These are phyloP conservation scores for Myotis findleyi DNA, from an alignment of 2,797 vertebrate species.

Conservation along the genomic window DNA sequence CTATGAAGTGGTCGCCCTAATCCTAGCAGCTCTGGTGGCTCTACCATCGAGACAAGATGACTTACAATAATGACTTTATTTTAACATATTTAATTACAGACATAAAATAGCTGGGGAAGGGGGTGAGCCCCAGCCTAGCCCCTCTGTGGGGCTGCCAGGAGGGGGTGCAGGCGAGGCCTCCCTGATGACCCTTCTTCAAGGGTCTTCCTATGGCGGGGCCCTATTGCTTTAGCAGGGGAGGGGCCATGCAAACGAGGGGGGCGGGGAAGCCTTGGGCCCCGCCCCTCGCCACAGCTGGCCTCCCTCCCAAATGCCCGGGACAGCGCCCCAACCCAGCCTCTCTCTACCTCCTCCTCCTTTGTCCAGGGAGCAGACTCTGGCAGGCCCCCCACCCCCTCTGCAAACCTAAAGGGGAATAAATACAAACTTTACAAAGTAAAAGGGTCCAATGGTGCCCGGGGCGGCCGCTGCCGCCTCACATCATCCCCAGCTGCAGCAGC, in stretches of 20 bases:
- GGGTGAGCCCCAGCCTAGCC: slow-evolving; percentile 70
- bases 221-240: slow-evolving; percentile 78
- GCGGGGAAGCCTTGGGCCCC: background rate
- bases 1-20: no score
- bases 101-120: slow-evolving; percentile 81
- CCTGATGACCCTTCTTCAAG: slow-evolving; percentile 72
- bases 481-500: slow-evolving; percentile 96
- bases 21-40: background rate
- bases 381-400: slow-evolving; percentile 73
- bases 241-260: slow-evolving; percentile 71
- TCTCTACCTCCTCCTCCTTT: slow-evolving; percentile 13
- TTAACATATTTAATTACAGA: slow-evolving; percentile 85
- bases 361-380: slow-evolving; percentile 45
- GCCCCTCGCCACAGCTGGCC: background rate
- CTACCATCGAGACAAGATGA: slow-evolving; percentile 28
- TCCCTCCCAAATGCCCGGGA: slow-evolving; percentile 51
- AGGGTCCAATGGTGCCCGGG: slow-evolving; percentile 67
- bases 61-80: slow-evolving; percentile 84
- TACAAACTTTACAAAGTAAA: slow-evolving; percentile 84
- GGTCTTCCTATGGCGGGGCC: slow-evolving; percentile 69
- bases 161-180: slow-evolving; percentile 54
- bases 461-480: slow-evolving; percentile 86
- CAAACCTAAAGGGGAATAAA: slow-evolving; percentile 83
- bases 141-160: slow-evolving; percentile 65
- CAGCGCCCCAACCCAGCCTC: background rate